These are phyloP conservation scores for Abscondita cerata DNA, from an alignment of 2,888 invertebrate species.

Conservation along the genomic window DNA sequence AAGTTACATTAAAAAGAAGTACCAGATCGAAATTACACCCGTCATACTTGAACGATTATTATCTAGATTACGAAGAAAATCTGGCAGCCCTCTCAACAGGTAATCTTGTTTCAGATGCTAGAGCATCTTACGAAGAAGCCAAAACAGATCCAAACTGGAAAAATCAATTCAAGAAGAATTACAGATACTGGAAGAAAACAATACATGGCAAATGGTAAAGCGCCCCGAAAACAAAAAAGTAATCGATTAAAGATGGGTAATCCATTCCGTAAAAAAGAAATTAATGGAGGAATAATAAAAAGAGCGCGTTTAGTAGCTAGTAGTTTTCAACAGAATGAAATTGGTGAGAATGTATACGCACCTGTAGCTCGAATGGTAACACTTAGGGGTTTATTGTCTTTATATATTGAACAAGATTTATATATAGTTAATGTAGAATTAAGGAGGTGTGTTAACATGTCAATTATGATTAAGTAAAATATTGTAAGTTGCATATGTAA, in stretches of 20 bases:
- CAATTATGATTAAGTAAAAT: too few species aligned
- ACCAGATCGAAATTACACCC: not conserved
- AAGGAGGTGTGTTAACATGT: too few species aligned
- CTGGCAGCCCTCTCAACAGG: not conserved
- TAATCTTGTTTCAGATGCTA: not conserved
- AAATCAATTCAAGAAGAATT: not conserved
- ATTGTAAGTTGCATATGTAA: too few species aligned
- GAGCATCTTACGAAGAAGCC: not conserved
- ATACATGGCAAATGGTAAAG: not conserved
- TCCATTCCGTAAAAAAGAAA: not conserved
- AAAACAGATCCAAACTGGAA: not conserved
- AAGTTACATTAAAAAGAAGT: conserved; percentile 1
- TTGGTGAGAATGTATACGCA: not conserved
- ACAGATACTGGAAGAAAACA: not conserved
- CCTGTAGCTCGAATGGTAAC: not conserved
- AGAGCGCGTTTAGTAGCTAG: not conserved
- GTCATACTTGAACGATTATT: not conserved
- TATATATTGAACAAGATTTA: not conserved
- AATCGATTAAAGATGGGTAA: not conserved
- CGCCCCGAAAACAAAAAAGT: not conserved
- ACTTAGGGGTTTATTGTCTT: not conserved
- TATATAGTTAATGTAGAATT: too few species aligned
- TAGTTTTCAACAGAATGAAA: not conserved
- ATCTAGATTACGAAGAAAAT: conserved; percentile 1
- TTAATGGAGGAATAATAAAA: not conserved